These are phyloP conservation scores for Chironomus striatipennis DNA, from an alignment of 1,140 invertebrate species.

Conservation along the genomic window DNA sequence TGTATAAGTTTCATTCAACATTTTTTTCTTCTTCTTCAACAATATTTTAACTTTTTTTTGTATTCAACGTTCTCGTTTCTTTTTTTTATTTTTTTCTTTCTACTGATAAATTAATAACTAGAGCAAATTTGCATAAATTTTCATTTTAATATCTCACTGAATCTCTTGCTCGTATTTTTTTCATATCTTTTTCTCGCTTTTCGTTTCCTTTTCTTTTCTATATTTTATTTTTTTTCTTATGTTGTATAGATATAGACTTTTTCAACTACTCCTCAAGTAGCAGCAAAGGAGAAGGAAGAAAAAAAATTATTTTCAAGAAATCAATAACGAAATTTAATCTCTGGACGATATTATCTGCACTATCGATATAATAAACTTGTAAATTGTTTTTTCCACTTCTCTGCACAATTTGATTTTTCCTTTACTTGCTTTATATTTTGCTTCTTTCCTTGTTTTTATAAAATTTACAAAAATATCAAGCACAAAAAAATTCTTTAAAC, in stretches of 20 bases:
- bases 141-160: conserved; percentile 14
- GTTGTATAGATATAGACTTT: neutral
- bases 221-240: neutral
- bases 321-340: conserved; percentile 10
- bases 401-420: neutral
- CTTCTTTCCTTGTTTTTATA: too few species aligned
- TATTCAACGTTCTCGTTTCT: neutral
- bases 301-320: neutral
- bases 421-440: too few species aligned
- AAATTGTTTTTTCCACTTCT: conserved; percentile 5
- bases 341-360: neutral
- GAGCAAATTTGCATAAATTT: conserved; percentile 14
- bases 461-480: too few species aligned
- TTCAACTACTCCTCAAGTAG: neutral
- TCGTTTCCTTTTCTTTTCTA: neutral
- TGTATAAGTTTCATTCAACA: neutral
- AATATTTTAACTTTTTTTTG: neutral
- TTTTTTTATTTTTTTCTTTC: neutral
- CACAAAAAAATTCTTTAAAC: neutral
- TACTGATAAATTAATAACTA: conserved; percentile 10
- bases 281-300: neutral
- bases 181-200: neutral
- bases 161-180: neutral
- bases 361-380: neutral
- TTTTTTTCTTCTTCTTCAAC: neutral